These are phyloP conservation scores for Bombus consobrinus DNA, from an alignment of 1,140 invertebrate genomes.

Conservation along the genomic window DNA sequence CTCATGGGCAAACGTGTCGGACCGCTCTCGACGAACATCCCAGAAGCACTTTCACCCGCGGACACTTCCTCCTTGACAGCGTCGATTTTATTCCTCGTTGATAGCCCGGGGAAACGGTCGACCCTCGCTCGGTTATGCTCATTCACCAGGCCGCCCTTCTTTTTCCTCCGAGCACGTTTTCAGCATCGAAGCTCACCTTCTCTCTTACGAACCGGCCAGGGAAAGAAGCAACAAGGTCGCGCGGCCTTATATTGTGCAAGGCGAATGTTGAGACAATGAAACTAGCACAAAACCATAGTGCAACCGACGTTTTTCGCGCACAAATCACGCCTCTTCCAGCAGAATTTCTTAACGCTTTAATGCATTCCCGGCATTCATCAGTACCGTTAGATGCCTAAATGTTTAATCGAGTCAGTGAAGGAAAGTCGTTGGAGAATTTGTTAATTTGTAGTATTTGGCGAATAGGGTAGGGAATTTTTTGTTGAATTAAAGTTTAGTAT, in stretches of 20 bases:
- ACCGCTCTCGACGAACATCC: constrained; percentile 46
- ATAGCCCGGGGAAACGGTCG: constrained; percentile 57
- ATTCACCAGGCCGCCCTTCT: constrained; percentile 44
- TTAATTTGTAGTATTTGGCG: too few relatives aligned
- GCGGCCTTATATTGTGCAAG: not conserved
- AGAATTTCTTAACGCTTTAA: not conserved
- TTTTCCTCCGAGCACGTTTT: constrained; percentile 12
- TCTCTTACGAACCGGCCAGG: too few relatives aligned
- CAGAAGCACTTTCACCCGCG: constrained; percentile 74
- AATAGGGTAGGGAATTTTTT: too few relatives aligned
- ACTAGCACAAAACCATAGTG: not conserved
- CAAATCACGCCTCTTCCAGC: too few relatives aligned
- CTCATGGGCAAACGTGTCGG: constrained; percentile 15
- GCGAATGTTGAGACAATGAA: not conserved
- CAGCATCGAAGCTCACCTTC: not conserved
- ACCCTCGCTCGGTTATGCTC: constrained; percentile 50
- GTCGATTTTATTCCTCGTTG: constrained; percentile 63
- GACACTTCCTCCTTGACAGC: constrained; percentile 67
- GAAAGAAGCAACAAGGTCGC: constrained; percentile 22
- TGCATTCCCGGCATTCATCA: too few relatives aligned
- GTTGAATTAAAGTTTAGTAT: too few relatives aligned
- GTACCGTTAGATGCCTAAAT: too few relatives aligned
- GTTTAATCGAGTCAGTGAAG: too few relatives aligned
- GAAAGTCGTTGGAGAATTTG: too few relatives aligned
- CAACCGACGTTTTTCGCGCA: not conserved